Evolutionary conservation across 2,113 vertebrate species (phyloP).

Genomic region (Triplophysa siluroides): DNA sequence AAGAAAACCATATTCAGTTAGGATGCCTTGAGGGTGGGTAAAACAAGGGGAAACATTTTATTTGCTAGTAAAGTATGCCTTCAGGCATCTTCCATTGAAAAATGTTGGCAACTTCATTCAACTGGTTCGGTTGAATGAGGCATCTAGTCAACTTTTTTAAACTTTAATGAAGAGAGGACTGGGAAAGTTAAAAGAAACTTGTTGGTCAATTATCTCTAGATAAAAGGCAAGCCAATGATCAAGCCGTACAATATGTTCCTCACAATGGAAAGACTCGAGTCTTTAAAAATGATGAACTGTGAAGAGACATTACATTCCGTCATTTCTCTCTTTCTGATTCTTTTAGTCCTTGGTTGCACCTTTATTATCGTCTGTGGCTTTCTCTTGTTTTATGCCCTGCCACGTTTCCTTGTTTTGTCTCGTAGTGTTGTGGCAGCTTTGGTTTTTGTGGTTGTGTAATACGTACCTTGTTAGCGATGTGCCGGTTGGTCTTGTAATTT

Average conservation of each 20-base stretch:
- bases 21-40: no score
- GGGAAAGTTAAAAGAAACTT: neutral
- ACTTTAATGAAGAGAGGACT: neutral
- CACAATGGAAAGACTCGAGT: neutral
- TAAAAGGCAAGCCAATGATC: slow-evolving; percentile 10
- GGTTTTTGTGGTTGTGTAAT: slow-evolving; percentile 2
- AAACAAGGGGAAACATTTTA: no score
- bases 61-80: no score
- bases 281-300: slow-evolving; percentile 73
- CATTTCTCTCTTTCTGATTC: neutral
- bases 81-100: no score
- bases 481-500: neutral
- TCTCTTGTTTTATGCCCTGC: neutral
- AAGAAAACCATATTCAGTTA: no score
- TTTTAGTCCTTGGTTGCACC: slow-evolving; percentile 3
- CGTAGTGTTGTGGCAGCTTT: neutral
- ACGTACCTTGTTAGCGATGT: neutral
- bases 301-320: slow-evolving; percentile 45
- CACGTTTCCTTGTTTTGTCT: neutral
- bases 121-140: no score
- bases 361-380: slow-evolving; percentile 3
- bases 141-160: no score
- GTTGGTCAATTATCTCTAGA: neutral
- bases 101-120: no score
- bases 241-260: slow-evolving; percentile 2